These are phyloP conservation scores for Smutsia temminckii DNA, from an alignment of 2,797 vertebrate genomes.

Conservation along the genomic window DNA sequence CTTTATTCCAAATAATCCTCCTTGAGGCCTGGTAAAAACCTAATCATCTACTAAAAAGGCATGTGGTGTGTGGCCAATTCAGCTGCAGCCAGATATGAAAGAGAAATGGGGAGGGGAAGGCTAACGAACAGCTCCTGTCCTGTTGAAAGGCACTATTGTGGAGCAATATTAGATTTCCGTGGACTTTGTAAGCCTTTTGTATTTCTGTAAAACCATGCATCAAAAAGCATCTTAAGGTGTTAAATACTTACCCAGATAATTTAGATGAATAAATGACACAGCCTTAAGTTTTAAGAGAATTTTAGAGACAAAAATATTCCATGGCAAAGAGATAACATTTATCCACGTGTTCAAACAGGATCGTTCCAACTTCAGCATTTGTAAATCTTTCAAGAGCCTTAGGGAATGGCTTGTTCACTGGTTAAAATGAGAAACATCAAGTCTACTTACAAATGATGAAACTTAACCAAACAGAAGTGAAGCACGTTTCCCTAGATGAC, in stretches of 20 bases:
- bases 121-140: background rate
- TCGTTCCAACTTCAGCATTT: background rate
- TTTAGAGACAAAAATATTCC: conserved; percentile 47
- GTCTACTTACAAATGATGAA: background rate
- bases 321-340: background rate
- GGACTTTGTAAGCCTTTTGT: conserved; percentile 8
- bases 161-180: background rate
- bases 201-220: background rate
- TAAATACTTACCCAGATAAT: conserved; percentile 7
- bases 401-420: background rate
- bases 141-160: background rate
- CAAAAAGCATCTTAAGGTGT: background rate
- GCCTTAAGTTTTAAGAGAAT: conserved; percentile 24
- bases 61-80: background rate
- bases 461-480: background rate
- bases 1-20: conserved; percentile 64
- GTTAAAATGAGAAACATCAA: conserved; percentile 6
- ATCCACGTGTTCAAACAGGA: background rate
- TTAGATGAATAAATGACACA: background rate
- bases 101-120: background rate
- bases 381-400: background rate
- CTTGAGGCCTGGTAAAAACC: conserved; percentile 51
- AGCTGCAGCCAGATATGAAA: background rate
- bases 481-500: background rate
- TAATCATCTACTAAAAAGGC: conserved; percentile 52